These are phyloP conservation scores for Larimichthys crocea DNA, from an alignment of 2,113 vertebrate genomes.

Conservation along the genomic window DNA sequence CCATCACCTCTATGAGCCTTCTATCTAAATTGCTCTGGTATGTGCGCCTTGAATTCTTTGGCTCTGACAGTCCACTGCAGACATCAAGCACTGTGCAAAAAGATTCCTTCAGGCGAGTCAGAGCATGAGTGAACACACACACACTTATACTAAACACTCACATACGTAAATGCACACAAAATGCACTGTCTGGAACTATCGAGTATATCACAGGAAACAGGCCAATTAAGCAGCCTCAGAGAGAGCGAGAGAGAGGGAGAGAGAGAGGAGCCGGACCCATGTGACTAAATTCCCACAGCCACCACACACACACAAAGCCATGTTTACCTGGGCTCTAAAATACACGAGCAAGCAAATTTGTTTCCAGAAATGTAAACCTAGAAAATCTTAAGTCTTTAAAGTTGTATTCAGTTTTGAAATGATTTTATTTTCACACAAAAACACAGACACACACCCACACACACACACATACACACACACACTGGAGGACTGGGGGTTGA, in stretches of 20 bases:
- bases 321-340: not conserved
- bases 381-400: not conserved
- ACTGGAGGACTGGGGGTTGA: not conserved
- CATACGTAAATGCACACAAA: slow-evolving; percentile 24
- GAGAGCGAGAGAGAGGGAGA: not conserved
- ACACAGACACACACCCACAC: not conserved
- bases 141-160: slow-evolving; percentile 1
- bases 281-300: slow-evolving; percentile 44
- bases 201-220: slow-evolving; percentile 37
- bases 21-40: slow-evolving; percentile 34
- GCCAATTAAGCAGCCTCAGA: slow-evolving; percentile 17
- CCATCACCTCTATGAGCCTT: not conserved
- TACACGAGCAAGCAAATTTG: not conserved
- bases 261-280: slow-evolving; percentile 14
- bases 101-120: slow-evolving; percentile 41
- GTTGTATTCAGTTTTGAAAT: not conserved
- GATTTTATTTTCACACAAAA: not conserved
- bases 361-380: not conserved
- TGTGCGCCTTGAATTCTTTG: slow-evolving; percentile 33
- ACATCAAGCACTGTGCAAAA: slow-evolving; percentile 14
- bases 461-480: not conserved
- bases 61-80: slow-evolving; percentile 15
- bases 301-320: slow-evolving; percentile 5
- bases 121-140: slow-evolving; percentile 18
- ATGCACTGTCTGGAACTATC: slow-evolving; percentile 41